Evolutionary conservation across 2,888 invertebrate genomes (phyloP).

Genomic region (Corythucha ciliata): DNA sequence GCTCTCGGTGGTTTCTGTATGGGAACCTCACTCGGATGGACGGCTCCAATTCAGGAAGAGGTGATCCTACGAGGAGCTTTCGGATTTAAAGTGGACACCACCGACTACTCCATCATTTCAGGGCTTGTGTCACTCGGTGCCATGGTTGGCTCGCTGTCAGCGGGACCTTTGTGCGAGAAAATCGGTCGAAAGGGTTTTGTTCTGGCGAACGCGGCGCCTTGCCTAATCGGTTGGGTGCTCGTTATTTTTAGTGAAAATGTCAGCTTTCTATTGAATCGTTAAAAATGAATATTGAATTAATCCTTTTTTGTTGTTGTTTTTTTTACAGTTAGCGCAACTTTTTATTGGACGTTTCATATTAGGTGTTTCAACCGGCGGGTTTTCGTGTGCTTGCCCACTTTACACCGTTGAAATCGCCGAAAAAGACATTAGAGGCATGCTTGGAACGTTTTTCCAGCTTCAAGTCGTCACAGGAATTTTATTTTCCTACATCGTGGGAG

Average conservation of each 20-base stretch:
- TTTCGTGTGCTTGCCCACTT: slow-evolving; percentile 73
- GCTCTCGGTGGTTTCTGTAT: slow-evolving; percentile 69
- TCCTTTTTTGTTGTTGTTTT: no score
- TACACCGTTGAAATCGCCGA: slow-evolving; percentile 81
- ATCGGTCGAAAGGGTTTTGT: slow-evolving; percentile 66
- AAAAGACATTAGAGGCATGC: slow-evolving; percentile 67
- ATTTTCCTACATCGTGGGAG: slow-evolving; percentile 61
- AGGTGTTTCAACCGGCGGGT: slow-evolving; percentile 68
- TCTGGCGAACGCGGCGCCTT: slow-evolving; percentile 55
- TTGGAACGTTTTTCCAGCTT: slow-evolving; percentile 81
- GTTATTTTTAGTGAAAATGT: no score
- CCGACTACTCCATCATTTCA: no score
- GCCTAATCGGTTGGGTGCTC: slow-evolving; percentile 65
- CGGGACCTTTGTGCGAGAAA: slow-evolving; percentile 56
- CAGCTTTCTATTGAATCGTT: no score
- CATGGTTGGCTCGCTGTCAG: slow-evolving; percentile 60
- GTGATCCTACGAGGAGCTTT: no score
- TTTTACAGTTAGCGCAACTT: slow-evolving; percentile 51
- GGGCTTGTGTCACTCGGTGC: slow-evolving; percentile 63
- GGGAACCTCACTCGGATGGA: slow-evolving; percentile 69
- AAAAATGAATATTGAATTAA: no score
- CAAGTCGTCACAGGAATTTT: slow-evolving; percentile 77
- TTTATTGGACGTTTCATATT: slow-evolving; percentile 59
- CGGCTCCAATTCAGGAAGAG: slow-evolving; percentile 55
- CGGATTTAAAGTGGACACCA: no score